Evolutionary conservation across 2,113 vertebrate genomes (phyloP), one percentile per base, ranked within the genome.

Genomic region (Lepus timidus): DNA sequence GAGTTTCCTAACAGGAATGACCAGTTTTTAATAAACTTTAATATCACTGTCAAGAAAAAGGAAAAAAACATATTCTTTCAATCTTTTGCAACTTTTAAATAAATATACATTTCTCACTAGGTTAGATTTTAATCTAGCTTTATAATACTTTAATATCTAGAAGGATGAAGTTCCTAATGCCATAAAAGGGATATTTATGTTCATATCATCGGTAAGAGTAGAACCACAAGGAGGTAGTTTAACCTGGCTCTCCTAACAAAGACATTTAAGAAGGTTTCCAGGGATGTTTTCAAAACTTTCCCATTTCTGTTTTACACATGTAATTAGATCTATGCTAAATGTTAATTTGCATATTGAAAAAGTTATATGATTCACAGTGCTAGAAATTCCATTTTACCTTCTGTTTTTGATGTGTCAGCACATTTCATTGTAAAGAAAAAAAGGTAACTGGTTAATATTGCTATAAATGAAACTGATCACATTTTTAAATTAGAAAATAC

Each of bases 281-380:
- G 78, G 65, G 58, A 96, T 87, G 51, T 85, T 93, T 95, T 97
- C 58, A 95, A 98, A 98, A 25, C 4, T 97, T 93, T 58, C 95
- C 44, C 44, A 94, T 90, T 96, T 97, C 80, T 3, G 97, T 87
- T 97, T 97, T 97, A 96, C 95, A 97, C 49, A 96, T 20, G 82
- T 87, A 64, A 92, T 44, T 90, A 89, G 68, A 92, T 76, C 88
- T 90, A 96, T 2, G 29, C 10, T 96, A 96, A 97, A 81, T 12
- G 19, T 79, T 96, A 91, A 12, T 97, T 90, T 95, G 96, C 36
- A 95, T 91, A 95, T 97, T 82, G 64, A 55, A 67, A 78, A 12
- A 74, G 33, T 70, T 97, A 97, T 88, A 96, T 94, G 97, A 97
- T 97, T 82, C 90, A 98, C 97, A 98, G 97, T 97, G 97, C 98